These are phyloP conservation scores for Oreonectes daqikongensis DNA, from an alignment of 2,797 vertebrate species.

Conservation along the genomic window DNA sequence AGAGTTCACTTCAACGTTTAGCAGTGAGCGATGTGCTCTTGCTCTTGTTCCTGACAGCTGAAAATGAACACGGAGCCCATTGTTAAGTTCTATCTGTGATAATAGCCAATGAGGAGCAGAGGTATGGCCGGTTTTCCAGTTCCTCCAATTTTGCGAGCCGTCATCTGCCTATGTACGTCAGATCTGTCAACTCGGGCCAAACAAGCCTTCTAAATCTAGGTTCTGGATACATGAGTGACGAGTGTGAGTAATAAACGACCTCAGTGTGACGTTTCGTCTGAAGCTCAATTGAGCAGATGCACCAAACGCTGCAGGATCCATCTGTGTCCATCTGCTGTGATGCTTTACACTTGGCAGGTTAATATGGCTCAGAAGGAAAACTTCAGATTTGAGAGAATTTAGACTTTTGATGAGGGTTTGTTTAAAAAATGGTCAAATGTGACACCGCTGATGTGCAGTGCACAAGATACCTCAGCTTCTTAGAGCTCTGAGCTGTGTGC, in stretches of 20 bases:
- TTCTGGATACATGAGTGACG: slow-evolving; percentile 58
- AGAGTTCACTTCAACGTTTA: slow-evolving; percentile 46
- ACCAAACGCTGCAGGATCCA: slow-evolving; percentile 70
- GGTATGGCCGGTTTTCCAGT: background rate
- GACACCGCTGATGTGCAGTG: background rate
- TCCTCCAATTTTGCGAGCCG: slow-evolving; percentile 55
- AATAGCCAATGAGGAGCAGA: background rate
- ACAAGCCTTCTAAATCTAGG: slow-evolving; percentile 65
- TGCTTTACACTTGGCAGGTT: slow-evolving; percentile 48
- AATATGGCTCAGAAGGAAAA: slow-evolving; percentile 50
- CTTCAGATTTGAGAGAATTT: slow-evolving; percentile 1
- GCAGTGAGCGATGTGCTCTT: slow-evolving; percentile 51
- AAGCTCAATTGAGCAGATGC: slow-evolving; percentile 64
- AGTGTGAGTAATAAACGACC: slow-evolving; percentile 66
- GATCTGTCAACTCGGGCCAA: slow-evolving; percentile 66
- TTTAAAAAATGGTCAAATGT: background rate
- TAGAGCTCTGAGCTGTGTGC: slow-evolving; percentile 18
- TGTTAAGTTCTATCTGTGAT: background rate
- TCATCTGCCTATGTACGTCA: slow-evolving; percentile 56
- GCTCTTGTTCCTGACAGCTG: slow-evolving; percentile 56
- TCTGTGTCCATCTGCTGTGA: slow-evolving; percentile 79
- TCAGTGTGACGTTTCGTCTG: slow-evolving; percentile 65
- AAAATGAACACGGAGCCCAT: slow-evolving; percentile 14
- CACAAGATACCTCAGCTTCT: background rate
- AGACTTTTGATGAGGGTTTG: background rate